phyloP scores from a whole-genome alignment of 1,140 invertebrate genomes.

The Homalodisca vitripennis region DNA sequence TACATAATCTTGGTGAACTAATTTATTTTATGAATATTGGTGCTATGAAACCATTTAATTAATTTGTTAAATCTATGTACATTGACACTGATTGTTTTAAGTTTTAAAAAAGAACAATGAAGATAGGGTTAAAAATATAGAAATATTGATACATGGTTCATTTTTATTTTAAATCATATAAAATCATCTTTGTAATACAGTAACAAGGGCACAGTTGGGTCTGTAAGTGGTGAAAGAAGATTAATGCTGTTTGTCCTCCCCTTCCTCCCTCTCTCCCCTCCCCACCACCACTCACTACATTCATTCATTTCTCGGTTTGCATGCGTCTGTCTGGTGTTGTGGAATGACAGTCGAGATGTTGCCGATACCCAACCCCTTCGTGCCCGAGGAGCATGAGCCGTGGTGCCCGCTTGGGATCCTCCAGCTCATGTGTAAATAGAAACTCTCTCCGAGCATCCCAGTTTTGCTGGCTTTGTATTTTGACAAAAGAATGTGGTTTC shows the following conservation, averaged over 20 bases:
- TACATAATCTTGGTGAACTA: too few species aligned
- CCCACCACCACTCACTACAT: not conserved
- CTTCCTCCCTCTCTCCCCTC: conserved; percentile 17
- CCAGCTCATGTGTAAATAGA: conserved; percentile 13
- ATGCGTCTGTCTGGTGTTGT: conserved; percentile 6
- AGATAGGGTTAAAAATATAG: too few species aligned
- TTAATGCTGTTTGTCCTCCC: conserved; percentile 14
- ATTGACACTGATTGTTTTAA: too few species aligned
- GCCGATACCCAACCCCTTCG: conserved; percentile 77
- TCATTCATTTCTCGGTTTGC: conserved; percentile 20
- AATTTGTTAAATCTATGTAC: too few species aligned
- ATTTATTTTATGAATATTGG: too few species aligned
- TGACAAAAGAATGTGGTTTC: too few species aligned
- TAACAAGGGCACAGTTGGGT: not conserved
- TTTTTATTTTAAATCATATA: too few species aligned
- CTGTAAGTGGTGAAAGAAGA: not conserved
- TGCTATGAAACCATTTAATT: too few species aligned
- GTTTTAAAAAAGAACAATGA: too few species aligned
- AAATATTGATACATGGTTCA: too few species aligned
- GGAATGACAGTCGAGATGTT: conserved; percentile 47
- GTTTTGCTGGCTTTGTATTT: too few species aligned
- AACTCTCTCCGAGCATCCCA: too few species aligned
- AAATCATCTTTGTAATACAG: not conserved
- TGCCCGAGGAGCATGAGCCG: conserved; percentile 83
- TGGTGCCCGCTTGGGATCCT: conserved; percentile 64